Evolutionary conservation across 2,113 vertebrate species (phyloP), one percentile per base, ranked within the genome.

Genomic region (Rousettus leschenaultii): DNA sequence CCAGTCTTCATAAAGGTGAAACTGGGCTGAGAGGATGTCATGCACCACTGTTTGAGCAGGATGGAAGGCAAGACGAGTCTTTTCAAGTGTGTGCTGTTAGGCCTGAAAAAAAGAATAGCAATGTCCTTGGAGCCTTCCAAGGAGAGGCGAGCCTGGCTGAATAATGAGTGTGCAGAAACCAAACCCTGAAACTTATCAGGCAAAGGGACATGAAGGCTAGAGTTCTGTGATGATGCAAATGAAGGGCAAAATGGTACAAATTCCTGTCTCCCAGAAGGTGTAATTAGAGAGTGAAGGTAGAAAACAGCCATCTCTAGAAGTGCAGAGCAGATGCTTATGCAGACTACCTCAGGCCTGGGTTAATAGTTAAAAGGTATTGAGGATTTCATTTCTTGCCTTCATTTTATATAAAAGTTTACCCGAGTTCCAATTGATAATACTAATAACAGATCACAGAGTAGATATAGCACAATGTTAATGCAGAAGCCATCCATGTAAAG

Each of bases 241-340:
- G 97, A 98, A 97, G 94, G 95, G 93, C 97, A 97, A 95, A 98
- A 96, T 92, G 96, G 90, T 97, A 97, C 96, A 97, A 96, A 97
- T 96, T 95, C 74, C 53, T 94, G 57, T 96, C 92, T 96, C 97
- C 96, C 95, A 95, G 94, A 96, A 98, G 97, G 95, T 97, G 96
- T 97, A 98, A 97, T 98, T 97, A 98, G 96, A 71, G 86, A 96
- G 90, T 5, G 10, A 86, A 91, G 91, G 85, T 89, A 94, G 92
- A 96, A 96, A 97, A 93, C 94, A 96, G 96, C 91, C 55, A 85
- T 65, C 86, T 89, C 95, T 96, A n/a, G 86, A 92, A 97, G 92
- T 89, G 94, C 77, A 94, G 96, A 95, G 79, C 65, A 86, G 79
- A 92, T 89, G 82, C 91, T 93, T 86, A 97, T 93, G 93, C 91